Evolutionary conservation across 2,113 vertebrate species (phyloP), one percentile per base, ranked within the genome.

Genomic region (Silurus glanis): DNA sequence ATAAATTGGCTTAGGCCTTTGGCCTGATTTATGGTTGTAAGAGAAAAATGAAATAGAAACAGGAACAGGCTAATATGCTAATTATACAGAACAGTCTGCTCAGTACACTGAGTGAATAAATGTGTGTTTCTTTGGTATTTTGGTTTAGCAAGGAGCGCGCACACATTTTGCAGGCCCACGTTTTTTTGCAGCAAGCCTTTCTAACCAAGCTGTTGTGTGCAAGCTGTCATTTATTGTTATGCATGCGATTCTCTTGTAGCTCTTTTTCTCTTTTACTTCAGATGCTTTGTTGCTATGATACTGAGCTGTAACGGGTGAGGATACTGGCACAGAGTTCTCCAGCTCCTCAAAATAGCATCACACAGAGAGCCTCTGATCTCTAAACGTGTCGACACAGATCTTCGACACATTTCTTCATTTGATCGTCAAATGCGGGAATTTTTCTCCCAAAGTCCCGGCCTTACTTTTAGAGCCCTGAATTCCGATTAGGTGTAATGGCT

Each of bases 261-360:
- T 28, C 45, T 67, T 67, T 37, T 83, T 80, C 58, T 80, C 53
- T 45, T 61, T 61, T 80, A 80, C 78, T 59, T 80, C 55, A 45
- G 78, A 80, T 80, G 81, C 62, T 83, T 83, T 83, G 81, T 83
- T 83, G 81, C 81, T 83, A 83, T 83, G 81, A 83, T 83, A 83
- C 81, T 53, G 81, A 83, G 64, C 47, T 67, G 62, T 28, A 66
- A 69, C 9, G 62, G 12, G 49, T 25, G 64, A 67, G 81, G n/a
- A 67, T 51, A 83, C 51, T 83, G 62, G 81, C n/a, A 49, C 81
- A 83, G 62, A 69, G 81, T 67, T 83, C 64, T 69, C 49, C 8
- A 49, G 47, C 49, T 83, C 61, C 81, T 83, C 61, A 67, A 83
- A 83, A 83, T 83, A 83, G 81, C 81, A 67, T 69, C 81, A 69